Base-by-base conservation (phyloP, 2,888 invertebrate species). In the Eristalinus sepulchralis region DNA sequence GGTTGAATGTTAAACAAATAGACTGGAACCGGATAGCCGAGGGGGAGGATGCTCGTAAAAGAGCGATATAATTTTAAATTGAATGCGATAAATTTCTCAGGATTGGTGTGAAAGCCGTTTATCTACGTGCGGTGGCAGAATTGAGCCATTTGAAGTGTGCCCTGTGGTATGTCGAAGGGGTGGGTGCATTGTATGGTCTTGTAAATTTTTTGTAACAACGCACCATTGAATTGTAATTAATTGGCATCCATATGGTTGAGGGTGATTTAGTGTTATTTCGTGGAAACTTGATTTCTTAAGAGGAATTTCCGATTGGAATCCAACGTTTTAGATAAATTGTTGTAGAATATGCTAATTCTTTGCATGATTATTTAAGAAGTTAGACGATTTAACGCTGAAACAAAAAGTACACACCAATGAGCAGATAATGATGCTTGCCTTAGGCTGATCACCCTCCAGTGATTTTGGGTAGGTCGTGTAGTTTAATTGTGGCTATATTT, bases 1-100 rank as follows among this genome's bases (percentile, higher is more conserved):
- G 81, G 84, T 85, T 81, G 85, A 85, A 85, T 82, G 83, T 86
- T 86, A 83, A 86, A 83, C 78, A 86, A 86, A 86, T 86, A 86
- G 75, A 83, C 83, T 70, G 22, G 17, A 77, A 64, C 36, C 55
- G 67, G 72, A 70, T 73, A 71, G 53, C 55, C 62, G 53, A 34
- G 27, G 57, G 68, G 34, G 39, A 34, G 39, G 33, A 8, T 62
- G 77, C 39, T 70, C 78, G 78, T 86, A 83, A 86, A 82, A 75
- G 70, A 83, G 66, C 79, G 83, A 83, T 83, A 83, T 86, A 78
- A 83, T 86, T 86, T 79, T 78, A 86, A 86, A 86, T 86, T 86
- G 83, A 83, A 86, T 79, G 83, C 83, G 31, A 86, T 86, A 86
- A 86, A 86, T 86, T 85, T 75, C 62, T n/a, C n/a, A 31, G 53